Base-by-base conservation (phyloP, 1,140 invertebrate species). In the Cardiocondyla obscurior region DNA sequence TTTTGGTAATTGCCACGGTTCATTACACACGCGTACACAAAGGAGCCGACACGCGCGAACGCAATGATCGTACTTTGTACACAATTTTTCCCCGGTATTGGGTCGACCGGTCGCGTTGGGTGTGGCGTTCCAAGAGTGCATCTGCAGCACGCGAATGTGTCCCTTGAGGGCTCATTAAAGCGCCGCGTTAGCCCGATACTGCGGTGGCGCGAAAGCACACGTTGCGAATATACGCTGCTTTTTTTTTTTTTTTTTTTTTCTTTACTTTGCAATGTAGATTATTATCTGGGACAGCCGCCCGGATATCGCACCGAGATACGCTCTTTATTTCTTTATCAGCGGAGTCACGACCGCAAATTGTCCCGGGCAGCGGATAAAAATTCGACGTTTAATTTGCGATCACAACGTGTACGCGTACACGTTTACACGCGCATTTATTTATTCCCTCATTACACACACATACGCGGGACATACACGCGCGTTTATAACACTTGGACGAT, bases 151-250 rank as follows among this genome's bases (percentile, higher is more conserved):
- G 74, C 74, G 25, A 79, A 69, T 53, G 22, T 10, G 30, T 79
- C 74, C 74, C 74, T 39, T 33, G 74, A 53, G 89, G 62, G 72
- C 77, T 70, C 82, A 83, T 87, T 82, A 83, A 88, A 81, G 72
- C 49, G 81, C 60, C 3, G 72, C 55, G 39, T 14, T 60, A n/a
- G 39, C 12, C 57, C 72, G 49, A 72, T n/a, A 5, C 33, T 22
- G 33, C 30, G 8, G 7, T 55, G 46, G 49, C 49, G 67, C 22
- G 30, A 72, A 76, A 62, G 57, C 14, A 0, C 72, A 76, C 57
- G n/a, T 76, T 76, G 72, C 42, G 25, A 7, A 44, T 44, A 30
- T 16, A 28, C 57, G 49, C 28, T n/a, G n/a, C n/a, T n/a, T n/a
- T n/a, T n/a, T n/a, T n/a, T n/a, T 25, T 42, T 57, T 25, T 53